Percentiles rank a stretch among this genome's conserved stretches.
Evolutionary conservation across 2,113 vertebrate genomes (phyloP).

Genomic region (Hemiscyllium ocellatum): DNA sequence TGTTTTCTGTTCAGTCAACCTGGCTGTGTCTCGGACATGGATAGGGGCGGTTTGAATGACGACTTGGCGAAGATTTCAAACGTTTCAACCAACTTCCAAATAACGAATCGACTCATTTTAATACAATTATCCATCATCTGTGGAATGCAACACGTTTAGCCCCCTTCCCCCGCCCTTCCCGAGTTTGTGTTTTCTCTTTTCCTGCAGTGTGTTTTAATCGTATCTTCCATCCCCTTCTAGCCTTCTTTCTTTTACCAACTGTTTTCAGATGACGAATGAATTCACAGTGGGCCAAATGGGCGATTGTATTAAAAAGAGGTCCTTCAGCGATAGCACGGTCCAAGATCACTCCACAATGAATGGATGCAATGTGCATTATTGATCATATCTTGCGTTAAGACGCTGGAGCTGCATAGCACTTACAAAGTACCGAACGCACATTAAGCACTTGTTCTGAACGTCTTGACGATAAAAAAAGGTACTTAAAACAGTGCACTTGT

Average conservation of each 20-base stretch:
- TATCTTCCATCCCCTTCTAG: neutral
- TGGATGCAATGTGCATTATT: slow-evolving; percentile 40
- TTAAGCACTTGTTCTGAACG: slow-evolving; percentile 89
- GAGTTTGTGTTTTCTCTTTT: too few species aligned
- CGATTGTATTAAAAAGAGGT: neutral
- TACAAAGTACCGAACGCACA: slow-evolving; percentile 77
- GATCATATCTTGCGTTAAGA: slow-evolving; percentile 56
- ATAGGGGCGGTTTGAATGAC: neutral
- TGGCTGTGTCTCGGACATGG: neutral
- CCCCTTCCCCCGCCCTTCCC: neutral
- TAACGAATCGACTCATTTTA: neutral
- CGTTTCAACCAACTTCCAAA: neutral
- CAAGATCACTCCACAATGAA: neutral
- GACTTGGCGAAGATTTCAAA: slow-evolving; percentile 1
- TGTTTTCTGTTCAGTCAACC: neutral
- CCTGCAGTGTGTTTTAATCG: neutral
- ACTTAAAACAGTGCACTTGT: slow-evolving; percentile 62
- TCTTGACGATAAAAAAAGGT: slow-evolving; percentile 66
- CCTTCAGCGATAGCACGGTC: neutral
- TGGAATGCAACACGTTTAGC: neutral
- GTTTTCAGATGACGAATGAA: neutral
- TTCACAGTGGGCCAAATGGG: neutral
- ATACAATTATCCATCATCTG: neutral
- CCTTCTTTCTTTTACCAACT: neutral
- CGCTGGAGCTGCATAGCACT: slow-evolving; percentile 71